phyloP scores from a whole-genome alignment of 2,113 vertebrate species.

The Pygoscelis adeliae region DNA sequence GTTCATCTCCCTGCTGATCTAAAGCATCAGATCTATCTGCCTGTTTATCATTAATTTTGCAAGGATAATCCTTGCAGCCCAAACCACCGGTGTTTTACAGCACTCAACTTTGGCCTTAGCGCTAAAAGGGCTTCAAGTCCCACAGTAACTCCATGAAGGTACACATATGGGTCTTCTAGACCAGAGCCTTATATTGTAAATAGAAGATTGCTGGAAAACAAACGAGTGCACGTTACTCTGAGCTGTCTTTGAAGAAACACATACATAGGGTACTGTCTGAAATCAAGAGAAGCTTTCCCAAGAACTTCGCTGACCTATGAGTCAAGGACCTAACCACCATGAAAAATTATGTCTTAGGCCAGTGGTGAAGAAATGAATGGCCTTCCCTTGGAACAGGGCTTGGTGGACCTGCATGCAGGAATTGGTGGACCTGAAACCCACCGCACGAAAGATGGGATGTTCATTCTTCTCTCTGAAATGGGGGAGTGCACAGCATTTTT shows the following conservation, averaged over 20 bases:
- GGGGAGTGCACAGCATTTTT: not conserved
- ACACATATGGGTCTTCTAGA: not conserved
- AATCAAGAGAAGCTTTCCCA: not conserved
- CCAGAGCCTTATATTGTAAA: not conserved
- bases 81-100: not conserved
- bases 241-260: not conserved
- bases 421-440: not conserved
- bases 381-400: not conserved
- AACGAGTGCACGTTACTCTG: not conserved
- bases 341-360: not conserved
- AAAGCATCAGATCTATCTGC: not conserved
- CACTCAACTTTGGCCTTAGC: not conserved
- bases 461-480: not conserved
- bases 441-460: fast-evolving
- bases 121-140: not conserved
- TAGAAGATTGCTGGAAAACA: not conserved
- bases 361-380: not conserved
- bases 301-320: not conserved
- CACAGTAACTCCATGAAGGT: not conserved
- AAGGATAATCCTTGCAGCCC: not conserved
- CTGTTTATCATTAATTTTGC: not conserved
- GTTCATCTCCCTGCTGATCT: not conserved
- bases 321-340: not conserved
- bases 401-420: not conserved
- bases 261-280: not conserved